Percentiles rank a stretch among this genome's conserved stretches.
phyloP scores from a whole-genome alignment of 37 sponge, comb jelly and placozoan genomes.

The Beroe forskalii region DNA sequence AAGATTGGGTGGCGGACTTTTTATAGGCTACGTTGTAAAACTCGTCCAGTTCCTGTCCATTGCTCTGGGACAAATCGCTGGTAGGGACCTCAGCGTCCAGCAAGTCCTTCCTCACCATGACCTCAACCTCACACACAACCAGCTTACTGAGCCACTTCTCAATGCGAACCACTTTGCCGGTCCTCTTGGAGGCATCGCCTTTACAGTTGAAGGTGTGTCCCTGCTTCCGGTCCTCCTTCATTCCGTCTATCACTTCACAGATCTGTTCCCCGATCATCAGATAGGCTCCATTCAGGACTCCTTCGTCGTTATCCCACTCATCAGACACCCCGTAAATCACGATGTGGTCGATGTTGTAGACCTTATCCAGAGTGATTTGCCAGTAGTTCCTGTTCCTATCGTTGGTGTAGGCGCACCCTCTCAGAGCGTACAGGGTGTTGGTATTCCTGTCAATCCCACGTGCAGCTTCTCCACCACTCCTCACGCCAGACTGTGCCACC shows the following conservation, averaged over 20 bases:
- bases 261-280: not conserved
- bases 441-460: not conserved
- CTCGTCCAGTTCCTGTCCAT: not conserved
- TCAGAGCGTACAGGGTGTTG: not conserved
- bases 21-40: conserved; percentile 17
- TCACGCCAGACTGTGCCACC: not conserved
- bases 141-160: not conserved
- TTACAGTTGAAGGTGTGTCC: conserved; percentile 17
- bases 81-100: not conserved
- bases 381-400: not conserved
- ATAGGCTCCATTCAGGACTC: not conserved
- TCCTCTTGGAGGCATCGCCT: conserved; percentile 24
- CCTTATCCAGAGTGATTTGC: conserved; percentile 3
- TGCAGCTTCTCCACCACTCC: not conserved
- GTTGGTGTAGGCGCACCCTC: not conserved
- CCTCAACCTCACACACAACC: conserved; percentile 1
- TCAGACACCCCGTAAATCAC: conserved; percentile 4
- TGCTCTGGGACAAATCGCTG: too few relatives aligned
- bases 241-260: not conserved
- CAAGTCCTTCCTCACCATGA: not conserved
- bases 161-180: not conserved
- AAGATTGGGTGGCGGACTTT: not conserved
- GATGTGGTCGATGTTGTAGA: conserved; percentile 23
- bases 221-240: not conserved
- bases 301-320: not conserved